A percentile compares a stretch with the other conserved stretches of the same genome.
phyloP scores from a whole-genome alignment of 1,140 invertebrate species.

The Micrasema minimum region DNA sequence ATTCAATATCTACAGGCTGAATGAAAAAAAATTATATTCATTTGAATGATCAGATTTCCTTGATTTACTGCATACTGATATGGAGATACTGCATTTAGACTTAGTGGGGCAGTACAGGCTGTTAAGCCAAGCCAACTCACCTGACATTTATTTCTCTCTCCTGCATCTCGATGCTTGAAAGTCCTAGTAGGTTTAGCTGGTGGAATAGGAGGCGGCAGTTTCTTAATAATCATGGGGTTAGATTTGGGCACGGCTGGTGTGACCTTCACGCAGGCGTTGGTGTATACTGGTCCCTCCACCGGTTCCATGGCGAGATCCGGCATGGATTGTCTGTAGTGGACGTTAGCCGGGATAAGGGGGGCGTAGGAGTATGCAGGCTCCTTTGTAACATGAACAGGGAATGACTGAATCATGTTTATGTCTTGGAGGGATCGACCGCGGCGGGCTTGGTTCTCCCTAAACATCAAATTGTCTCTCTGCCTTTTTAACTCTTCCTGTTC shows the following conservation, averaged over 20 bases:
- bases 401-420: slow-evolving; percentile 60
- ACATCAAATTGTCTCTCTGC: slow-evolving; percentile 75
- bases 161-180: slow-evolving; percentile 57
- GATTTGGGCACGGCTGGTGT: slow-evolving; percentile 54
- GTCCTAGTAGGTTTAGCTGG: slow-evolving; percentile 65
- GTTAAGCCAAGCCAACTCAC: too few species aligned
- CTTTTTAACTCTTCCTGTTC: slow-evolving; percentile 82
- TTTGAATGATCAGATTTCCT: too few species aligned
- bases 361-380: slow-evolving; percentile 54
- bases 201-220: slow-evolving; percentile 65
- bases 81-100: too few species aligned
- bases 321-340: slow-evolving; percentile 76
- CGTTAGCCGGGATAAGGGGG: slow-evolving; percentile 52
- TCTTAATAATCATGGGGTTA: slow-evolving; percentile 56
- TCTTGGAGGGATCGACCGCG: slow-evolving; percentile 72
- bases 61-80: too few species aligned
- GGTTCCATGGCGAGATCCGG: slow-evolving; percentile 70
- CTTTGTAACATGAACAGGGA: slow-evolving; percentile 57
- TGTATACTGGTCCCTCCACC: slow-evolving; percentile 57
- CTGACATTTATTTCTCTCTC: slow-evolving; percentile 64
- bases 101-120: too few species aligned
- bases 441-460: slow-evolving; percentile 70
- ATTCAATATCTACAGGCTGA: too few species aligned
- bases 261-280: slow-evolving; percentile 14
- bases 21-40: too few species aligned